phyloP scores from a whole-genome alignment of 2,888 invertebrate species.

The Eupithecia tripunctaria region DNA sequence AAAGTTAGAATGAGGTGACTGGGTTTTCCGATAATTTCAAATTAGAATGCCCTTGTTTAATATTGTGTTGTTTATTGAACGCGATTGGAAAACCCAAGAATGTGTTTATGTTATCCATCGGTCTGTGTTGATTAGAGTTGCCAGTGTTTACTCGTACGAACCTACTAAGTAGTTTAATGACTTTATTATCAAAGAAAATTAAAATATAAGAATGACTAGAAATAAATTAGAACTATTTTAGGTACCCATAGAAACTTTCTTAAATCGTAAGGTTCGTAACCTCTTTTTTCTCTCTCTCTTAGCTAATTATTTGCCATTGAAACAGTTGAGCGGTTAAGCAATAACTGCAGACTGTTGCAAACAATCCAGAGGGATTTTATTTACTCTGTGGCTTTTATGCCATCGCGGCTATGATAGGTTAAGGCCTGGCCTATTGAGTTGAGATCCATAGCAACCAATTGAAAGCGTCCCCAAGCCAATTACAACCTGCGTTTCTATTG shows the following conservation, averaged over 20 bases:
- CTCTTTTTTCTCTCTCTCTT: too few relatives aligned
- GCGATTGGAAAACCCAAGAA: conserved; percentile 19
- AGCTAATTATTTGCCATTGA: neutral
- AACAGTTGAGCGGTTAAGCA: neutral
- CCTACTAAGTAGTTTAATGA: neutral
- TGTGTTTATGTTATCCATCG: conserved; percentile 1
- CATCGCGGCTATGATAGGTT: too few relatives aligned
- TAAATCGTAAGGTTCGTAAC: too few relatives aligned
- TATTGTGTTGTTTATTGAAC: conserved; percentile 8
- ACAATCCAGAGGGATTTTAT: neutral
- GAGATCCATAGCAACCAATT: too few relatives aligned
- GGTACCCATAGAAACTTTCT: too few relatives aligned
- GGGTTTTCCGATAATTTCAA: conserved; percentile 22
- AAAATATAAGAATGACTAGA: too few relatives aligned
- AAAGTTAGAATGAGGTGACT: conserved; percentile 11
- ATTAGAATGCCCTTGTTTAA: conserved; percentile 7
- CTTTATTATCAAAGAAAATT: too few relatives aligned
- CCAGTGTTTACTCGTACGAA: neutral
- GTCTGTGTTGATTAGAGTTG: neutral
- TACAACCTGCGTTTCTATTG: too few relatives aligned
- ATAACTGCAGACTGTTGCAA: neutral
- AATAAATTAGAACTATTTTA: neutral
- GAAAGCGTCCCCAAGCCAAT: too few relatives aligned
- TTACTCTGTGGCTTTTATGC: too few relatives aligned
- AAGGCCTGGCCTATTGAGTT: too few relatives aligned